Conservation (phyloP, 1,140 invertebrate species). For the Drosophila obscura region DNA sequence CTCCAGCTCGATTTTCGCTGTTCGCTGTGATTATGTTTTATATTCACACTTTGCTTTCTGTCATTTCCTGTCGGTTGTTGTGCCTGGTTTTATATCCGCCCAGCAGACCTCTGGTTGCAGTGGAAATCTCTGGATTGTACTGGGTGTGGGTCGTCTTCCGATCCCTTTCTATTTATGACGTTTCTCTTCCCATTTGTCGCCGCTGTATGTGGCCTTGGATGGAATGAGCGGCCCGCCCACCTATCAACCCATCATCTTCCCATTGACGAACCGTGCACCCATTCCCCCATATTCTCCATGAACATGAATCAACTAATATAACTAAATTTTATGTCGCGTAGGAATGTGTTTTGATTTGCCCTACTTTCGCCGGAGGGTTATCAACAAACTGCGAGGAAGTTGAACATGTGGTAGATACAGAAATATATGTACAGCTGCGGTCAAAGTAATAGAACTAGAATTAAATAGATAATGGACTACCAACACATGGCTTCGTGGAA, state of each 20-base stretch:
- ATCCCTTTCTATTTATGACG: no score
- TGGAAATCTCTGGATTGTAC: background rate
- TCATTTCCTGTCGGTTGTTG: conserved; percentile 37
- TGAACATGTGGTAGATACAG: no score
- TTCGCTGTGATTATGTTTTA: conserved; percentile 5
- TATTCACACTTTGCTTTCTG: conserved; percentile 20
- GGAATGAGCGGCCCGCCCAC: conserved; percentile 6
- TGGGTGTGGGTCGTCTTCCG: no score
- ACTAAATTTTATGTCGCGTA: conserved; percentile 26
- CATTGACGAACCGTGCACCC: no score
- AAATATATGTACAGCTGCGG: no score
- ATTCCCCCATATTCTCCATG: conserved; percentile 5
- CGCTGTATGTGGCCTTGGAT: conserved; percentile 28
- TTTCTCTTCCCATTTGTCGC: no score
- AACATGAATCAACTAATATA: conserved; percentile 47
- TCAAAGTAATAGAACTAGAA: no score
- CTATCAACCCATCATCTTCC: conserved; percentile 10
- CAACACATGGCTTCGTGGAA: no score
- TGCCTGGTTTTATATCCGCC: conserved; percentile 22
- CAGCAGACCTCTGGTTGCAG: no score
- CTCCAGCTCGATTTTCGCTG: background rate
- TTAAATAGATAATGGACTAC: no score
- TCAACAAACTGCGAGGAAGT: no score
- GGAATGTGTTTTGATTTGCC: conserved; percentile 19
- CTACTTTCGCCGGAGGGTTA: background rate